phyloP scores from a whole-genome alignment of 1,140 invertebrate species.

The Drosophila sp. region DNA sequence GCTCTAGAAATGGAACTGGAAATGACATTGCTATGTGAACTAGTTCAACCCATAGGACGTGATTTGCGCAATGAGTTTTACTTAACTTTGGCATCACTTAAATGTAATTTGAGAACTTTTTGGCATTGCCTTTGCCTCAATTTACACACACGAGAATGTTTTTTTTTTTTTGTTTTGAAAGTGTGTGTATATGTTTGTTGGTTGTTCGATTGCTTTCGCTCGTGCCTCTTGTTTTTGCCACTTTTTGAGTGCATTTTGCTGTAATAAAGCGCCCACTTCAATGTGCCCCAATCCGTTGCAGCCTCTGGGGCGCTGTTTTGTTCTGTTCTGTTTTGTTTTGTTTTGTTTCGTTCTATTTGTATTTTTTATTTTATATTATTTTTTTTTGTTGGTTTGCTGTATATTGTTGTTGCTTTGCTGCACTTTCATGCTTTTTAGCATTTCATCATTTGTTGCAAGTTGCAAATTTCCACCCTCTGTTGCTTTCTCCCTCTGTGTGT shows the following conservation, averaged over 20 bases:
- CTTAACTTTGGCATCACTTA: constrained; percentile 76
- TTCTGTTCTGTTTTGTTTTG: no score
- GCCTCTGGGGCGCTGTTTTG: constrained; percentile 7
- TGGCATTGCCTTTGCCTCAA: constrained; percentile 44
- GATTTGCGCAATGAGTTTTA: constrained; percentile 74
- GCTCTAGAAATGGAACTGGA: background rate
- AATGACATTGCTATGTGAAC: background rate
- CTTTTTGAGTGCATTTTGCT: constrained; percentile 77
- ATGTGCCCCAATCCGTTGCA: constrained; percentile 24
- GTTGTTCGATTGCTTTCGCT: constrained; percentile 61
- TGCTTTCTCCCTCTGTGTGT: background rate
- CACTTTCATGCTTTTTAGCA: constrained; percentile 71
- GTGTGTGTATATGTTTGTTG: constrained; percentile 1
- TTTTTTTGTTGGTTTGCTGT: no score
- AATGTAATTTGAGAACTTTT: constrained; percentile 77
- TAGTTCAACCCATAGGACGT: constrained; percentile 34
- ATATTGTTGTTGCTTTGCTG: constrained; percentile 30
- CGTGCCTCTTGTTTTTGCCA: constrained; percentile 51
- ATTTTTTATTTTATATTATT: background rate
- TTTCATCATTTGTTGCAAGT: constrained; percentile 77
- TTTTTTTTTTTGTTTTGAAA: background rate
- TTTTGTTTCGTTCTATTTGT: background rate
- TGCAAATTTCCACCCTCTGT: constrained; percentile 20
- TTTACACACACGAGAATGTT: background rate
- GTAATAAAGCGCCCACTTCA: constrained; percentile 77